A percentile compares a stretch with the other conserved stretches of the same genome.
Evolutionary conservation across 2,888 invertebrate genomes (phyloP).

Genomic region (Drosophila demipolita): DNA sequence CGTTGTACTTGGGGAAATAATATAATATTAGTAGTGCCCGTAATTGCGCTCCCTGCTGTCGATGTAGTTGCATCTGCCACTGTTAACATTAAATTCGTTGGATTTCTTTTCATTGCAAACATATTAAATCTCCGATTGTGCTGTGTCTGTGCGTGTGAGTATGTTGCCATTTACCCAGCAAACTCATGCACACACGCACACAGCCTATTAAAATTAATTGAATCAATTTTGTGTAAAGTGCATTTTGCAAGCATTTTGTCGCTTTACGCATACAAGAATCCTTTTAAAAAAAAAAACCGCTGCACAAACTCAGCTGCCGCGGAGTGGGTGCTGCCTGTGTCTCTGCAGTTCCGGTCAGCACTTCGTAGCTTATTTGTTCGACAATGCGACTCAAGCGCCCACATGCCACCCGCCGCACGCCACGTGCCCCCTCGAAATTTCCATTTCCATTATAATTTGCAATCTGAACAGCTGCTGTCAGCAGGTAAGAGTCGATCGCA

Average conservation of each 20-base stretch:
- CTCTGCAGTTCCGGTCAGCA: slow-evolving; percentile 35
- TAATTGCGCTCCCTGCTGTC: slow-evolving; percentile 51
- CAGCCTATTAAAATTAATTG: slow-evolving; percentile 31
- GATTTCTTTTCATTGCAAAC: slow-evolving; percentile 55
- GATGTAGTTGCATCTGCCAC: slow-evolving; percentile 4
- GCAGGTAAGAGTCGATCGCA: slow-evolving; percentile 44
- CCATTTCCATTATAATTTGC: slow-evolving; percentile 48
- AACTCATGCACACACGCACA: background rate
- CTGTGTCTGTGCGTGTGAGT: slow-evolving; percentile 1
- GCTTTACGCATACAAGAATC: slow-evolving; percentile 14
- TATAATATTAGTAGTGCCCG: slow-evolving; percentile 45
- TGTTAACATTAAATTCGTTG: slow-evolving; percentile 41
- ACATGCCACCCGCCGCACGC: slow-evolving; percentile 14
- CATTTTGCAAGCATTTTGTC: slow-evolving; percentile 5
- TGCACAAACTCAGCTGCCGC: slow-evolving; percentile 20
- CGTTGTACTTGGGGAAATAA: slow-evolving; percentile 26
- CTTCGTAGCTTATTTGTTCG: slow-evolving; percentile 35
- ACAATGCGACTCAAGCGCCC: slow-evolving; percentile 37
- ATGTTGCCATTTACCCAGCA: slow-evolving; percentile 15
- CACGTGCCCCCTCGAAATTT: slow-evolving; percentile 21
- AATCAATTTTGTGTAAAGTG: slow-evolving; percentile 35
- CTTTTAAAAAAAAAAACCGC: slow-evolving; percentile 8
- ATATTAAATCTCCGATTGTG: slow-evolving; percentile 18
- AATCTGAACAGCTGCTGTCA: slow-evolving; percentile 49
- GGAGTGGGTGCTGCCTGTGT: background rate